Evolutionary conservation across 2,888 invertebrate genomes (phyloP).

Genomic region (Dicycla oo): DNA sequence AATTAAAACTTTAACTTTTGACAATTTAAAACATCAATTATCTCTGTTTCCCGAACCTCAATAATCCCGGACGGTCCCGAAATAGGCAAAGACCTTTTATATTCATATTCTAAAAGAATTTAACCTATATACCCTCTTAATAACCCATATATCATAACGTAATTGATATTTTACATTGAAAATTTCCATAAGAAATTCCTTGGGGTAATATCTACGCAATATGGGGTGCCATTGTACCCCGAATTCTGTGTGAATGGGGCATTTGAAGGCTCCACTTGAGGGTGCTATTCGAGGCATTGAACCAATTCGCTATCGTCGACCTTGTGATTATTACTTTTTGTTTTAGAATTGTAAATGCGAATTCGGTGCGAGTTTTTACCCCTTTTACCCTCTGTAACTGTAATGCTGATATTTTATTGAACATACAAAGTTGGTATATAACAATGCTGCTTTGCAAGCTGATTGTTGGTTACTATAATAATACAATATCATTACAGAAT

Average conservation of each 20-base stretch:
- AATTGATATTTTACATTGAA: constrained; percentile 56
- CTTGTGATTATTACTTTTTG: constrained; percentile 50
- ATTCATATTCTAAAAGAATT: constrained; percentile 40
- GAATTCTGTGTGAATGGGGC: constrained; percentile 57
- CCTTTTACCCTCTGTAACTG: neutral
- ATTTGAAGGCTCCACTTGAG: constrained; percentile 57
- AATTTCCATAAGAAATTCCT: constrained; percentile 51
- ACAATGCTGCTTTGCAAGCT: neutral
- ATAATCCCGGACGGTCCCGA: constrained; percentile 13
- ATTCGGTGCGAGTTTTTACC: constrained; percentile 36
- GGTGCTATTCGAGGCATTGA: constrained; percentile 50
- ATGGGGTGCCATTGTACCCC: constrained; percentile 54
- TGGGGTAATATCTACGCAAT: constrained; percentile 57
- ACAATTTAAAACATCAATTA: constrained; percentile 34
- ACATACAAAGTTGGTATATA: neutral
- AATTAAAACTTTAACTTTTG: constrained; percentile 35
- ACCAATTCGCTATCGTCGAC: constrained; percentile 58
- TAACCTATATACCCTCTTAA: constrained; percentile 40
- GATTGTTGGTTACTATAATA: neutral
- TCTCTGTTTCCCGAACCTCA: constrained; percentile 12
- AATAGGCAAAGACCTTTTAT: constrained; percentile 19
- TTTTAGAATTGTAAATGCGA: constrained; percentile 40
- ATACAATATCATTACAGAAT: neutral
- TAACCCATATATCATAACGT: constrained; percentile 52
- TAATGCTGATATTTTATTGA: constrained; percentile 15